Conservation (phyloP, 2,888 invertebrate species). For the Tenthredo scrophulariae region DNA sequence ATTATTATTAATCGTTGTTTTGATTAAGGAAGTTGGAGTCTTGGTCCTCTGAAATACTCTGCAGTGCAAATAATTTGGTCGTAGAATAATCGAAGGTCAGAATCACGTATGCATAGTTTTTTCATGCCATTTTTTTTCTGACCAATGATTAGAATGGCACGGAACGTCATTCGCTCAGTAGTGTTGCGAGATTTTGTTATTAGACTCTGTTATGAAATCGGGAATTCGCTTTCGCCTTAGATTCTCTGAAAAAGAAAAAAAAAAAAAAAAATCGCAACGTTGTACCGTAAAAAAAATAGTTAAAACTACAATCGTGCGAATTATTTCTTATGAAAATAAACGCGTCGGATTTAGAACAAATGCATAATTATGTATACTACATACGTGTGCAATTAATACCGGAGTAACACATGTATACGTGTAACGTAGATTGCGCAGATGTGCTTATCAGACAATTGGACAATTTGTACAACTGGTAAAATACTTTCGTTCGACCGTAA, state of each 20-base stretch:
- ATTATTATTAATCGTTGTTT: neutral
- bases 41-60: neutral
- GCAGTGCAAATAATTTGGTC: neutral
- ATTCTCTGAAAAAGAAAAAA: neutral
- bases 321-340: neutral
- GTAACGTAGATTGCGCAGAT: neutral
- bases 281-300: neutral
- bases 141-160: neutral
- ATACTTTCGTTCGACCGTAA: neutral
- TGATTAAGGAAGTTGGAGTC: neutral
- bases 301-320: neutral
- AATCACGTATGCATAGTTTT: neutral
- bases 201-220: neutral
- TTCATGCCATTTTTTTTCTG: neutral
- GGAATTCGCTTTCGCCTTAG: neutral
- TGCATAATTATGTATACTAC: neutral
- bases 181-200: neutral
- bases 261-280: neutral
- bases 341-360: neutral
- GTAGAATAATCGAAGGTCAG: neutral
- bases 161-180: neutral
- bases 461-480: slow-evolving; percentile 35
- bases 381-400: neutral
- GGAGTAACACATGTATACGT: neutral
- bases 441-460: slow-evolving; percentile 20